These are phyloP conservation scores for Neomicropteryx cornuta DNA, from an alignment of 1,140 invertebrate species.

Conservation along the genomic window DNA sequence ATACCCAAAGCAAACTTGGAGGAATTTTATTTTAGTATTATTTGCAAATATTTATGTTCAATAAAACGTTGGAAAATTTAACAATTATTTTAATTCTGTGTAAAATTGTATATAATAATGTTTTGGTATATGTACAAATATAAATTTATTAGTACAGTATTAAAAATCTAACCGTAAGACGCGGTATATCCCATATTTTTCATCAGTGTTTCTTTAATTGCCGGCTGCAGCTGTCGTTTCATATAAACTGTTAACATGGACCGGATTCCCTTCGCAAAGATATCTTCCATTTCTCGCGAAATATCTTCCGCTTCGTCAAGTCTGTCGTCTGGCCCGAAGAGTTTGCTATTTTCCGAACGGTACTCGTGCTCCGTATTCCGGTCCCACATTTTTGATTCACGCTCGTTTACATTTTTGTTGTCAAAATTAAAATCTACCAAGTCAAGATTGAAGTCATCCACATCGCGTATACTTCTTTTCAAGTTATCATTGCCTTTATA, in stretches of 20 bases:
- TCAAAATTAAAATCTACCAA: slow-evolving; percentile 21
- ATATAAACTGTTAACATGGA: slow-evolving; percentile 71
- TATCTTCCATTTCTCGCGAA: slow-evolving; percentile 69
- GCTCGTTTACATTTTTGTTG: slow-evolving; percentile 4
- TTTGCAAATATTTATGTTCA: too few species aligned
- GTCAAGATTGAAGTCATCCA: slow-evolving; percentile 28
- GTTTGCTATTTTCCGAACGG: slow-evolving; percentile 24
- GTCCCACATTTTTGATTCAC: too few species aligned
- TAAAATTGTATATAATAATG: neutral
- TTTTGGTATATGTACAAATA: slow-evolving; percentile 1
- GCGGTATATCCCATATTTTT: slow-evolving; percentile 75
- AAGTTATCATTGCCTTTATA: slow-evolving; percentile 31
- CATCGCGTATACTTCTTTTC: slow-evolving; percentile 26
- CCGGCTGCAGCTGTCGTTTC: slow-evolving; percentile 69
- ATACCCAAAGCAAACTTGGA: too few species aligned
- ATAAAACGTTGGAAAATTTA: too few species aligned
- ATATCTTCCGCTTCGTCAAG: slow-evolving; percentile 48
- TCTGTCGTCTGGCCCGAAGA: slow-evolving; percentile 32
- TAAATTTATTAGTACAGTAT: neutral
- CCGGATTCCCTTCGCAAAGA: slow-evolving; percentile 66
- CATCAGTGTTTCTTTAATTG: slow-evolving; percentile 75
- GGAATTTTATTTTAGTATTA: too few species aligned
- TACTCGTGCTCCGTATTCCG: slow-evolving; percentile 29
- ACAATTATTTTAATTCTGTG: too few species aligned
- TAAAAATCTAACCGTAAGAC: slow-evolving; percentile 51